phyloP scores from a whole-genome alignment of 2,888 invertebrate species.

The Dromius quadrimaculatus region DNA sequence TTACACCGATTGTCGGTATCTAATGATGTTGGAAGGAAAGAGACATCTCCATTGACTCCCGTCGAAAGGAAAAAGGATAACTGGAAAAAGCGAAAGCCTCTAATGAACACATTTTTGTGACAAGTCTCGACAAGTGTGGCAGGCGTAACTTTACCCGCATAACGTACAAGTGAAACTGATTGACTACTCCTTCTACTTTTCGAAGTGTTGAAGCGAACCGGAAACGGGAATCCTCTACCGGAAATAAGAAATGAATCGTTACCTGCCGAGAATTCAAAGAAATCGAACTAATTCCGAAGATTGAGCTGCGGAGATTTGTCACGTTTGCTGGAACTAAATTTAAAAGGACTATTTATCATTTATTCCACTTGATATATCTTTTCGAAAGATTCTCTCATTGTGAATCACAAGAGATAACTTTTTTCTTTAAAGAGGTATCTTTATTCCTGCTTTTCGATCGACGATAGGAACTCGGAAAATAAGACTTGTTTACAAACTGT shows the following conservation, averaged over 20 bases:
- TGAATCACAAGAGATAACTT: no score
- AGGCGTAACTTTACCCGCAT: conserved; percentile 28
- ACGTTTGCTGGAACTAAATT: conserved; percentile 16
- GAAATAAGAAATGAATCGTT: conserved; percentile 44
- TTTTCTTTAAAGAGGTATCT: no score
- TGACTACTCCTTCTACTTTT: conserved; percentile 27
- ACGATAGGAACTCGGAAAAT: no score
- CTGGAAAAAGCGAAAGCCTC: conserved; percentile 23
- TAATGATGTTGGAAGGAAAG: conserved; percentile 27
- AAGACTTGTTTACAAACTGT: no score
- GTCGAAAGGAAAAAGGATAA: conserved; percentile 11
- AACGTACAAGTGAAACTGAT: conserved; percentile 50
- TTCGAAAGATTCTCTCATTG: no score
- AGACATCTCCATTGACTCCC: conserved; percentile 8
- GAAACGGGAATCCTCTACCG: conserved; percentile 26
- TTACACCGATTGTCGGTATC: conserved; percentile 38
- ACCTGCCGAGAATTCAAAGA: conserved; percentile 42
- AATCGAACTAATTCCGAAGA: conserved; percentile 30
- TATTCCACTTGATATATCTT: no score
- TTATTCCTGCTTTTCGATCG: no score
- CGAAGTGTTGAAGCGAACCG: conserved; percentile 3
- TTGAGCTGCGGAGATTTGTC: conserved; percentile 44
- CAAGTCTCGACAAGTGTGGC: conserved; percentile 48
- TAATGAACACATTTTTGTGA: conserved; percentile 51
- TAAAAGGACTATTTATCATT: conserved; percentile 3